Evolutionary conservation across 2,888 invertebrate species (phyloP).

Genomic region (Adela reaumurella): DNA sequence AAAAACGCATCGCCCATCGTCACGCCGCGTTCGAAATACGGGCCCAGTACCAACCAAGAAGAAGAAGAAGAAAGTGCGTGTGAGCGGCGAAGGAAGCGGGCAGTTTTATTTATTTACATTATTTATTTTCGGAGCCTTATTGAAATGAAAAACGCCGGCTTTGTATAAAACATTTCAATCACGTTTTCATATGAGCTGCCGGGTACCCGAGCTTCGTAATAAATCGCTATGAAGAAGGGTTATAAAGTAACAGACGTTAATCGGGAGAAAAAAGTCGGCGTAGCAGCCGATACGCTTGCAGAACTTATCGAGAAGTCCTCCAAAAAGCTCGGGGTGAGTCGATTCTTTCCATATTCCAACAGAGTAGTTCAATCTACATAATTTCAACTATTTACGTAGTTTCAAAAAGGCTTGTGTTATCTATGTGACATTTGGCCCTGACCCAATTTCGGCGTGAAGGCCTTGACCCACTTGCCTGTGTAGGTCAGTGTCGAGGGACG

Average conservation of each 20-base stretch:
- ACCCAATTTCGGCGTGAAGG: conserved; percentile 6
- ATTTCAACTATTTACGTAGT: not conserved
- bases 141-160: not conserved
- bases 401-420: not conserved
- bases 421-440: not conserved
- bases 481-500: conserved; percentile 13
- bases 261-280: conserved; percentile 64
- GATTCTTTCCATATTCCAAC: not conserved
- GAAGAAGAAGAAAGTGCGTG: no score
- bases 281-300: conserved; percentile 63
- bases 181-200: no score
- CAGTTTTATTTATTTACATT: no score
- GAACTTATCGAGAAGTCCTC: conserved; percentile 68
- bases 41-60: no score
- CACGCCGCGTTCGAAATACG: no score
- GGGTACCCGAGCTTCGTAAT: no score
- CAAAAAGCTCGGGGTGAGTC: conserved; percentile 60
- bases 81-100: no score
- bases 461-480: conserved; percentile 18
- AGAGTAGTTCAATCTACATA: not conserved
- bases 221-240: conserved; percentile 54
- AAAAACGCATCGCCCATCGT: no score
- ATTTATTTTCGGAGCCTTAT: no score
- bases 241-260: conserved; percentile 70
- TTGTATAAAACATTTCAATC: no score